Base-by-base conservation (phyloP, 35 echinoderm and acorn worm species). In the Heliocidaris erythrogramma region DNA sequence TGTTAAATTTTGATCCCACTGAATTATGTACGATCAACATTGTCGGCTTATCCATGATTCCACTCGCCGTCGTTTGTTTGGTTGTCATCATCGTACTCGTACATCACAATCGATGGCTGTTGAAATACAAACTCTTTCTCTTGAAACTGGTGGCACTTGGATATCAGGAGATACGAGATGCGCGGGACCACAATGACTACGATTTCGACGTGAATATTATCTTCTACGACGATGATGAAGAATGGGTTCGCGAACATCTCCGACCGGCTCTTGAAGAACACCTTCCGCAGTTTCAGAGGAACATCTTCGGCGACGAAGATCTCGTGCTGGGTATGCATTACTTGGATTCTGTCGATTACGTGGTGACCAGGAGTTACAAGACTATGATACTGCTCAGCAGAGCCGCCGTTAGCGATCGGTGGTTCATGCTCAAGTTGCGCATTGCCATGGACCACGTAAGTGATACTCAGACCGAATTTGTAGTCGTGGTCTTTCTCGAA, bases 121-220 rank as follows among this genome's bases (percentile, higher is more conserved):
- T 87, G 29, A 87, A 13, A 21, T 87, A 87, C 85, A 87, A 42
- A 87, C 9, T 87, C 17, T 87, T 87, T 87, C 85, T 87, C 29
- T 87, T 30, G 29, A 87, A 30, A 42, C 29, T 87, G 29, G 29
- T 6, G 2, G 29, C 24, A 7, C 29, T 87, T 10, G 85, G 85
- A 31, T 87, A 87, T 21, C 17, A 42, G 29, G 85, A 87, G 24
- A 87, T n/a, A 6, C 29, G 9, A 7, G 29, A 30, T 31, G 32
- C 29, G 2, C 85, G 32, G 29, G 29, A 87, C 9, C 85, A 42
- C 29, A 21, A 87, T 9, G 85, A 87, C 32, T 87, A 31, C 29
- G 29, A 87, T 0, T 87, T 13, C 24, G 85, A 87, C 18, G n/a
- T 84, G 69, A 18, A 29, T 29, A 29, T 84, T 84, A 29, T 84